Evolutionary conservation across 1,140 invertebrate genomes (phyloP).

Genomic region (Hestina assimilis): DNA sequence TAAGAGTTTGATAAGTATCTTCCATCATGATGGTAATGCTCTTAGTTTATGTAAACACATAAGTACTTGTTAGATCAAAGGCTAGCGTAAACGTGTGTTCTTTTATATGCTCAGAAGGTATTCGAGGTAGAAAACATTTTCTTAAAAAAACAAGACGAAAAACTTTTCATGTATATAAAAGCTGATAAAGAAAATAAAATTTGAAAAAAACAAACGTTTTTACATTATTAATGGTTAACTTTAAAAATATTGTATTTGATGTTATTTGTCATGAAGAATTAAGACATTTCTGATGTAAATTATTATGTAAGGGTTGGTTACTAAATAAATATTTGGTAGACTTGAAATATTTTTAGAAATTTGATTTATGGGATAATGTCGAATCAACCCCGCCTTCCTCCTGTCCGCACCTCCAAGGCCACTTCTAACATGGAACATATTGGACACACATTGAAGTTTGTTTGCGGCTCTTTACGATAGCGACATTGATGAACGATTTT

Average conservation of each 20-base stretch:
- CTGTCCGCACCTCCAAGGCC: background rate
- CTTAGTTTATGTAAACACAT: slow-evolving; percentile 12
- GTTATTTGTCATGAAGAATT: no score
- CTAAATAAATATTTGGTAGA: background rate
- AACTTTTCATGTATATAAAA: no score
- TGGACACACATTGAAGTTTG: slow-evolving; percentile 13
- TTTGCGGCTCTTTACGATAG: slow-evolving; percentile 9
- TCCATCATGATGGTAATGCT: background rate
- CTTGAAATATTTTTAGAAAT: background rate
- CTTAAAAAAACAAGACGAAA: no score
- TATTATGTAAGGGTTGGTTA: no score
- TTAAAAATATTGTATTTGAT: no score
- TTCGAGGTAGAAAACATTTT: background rate
- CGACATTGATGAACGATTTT: slow-evolving; percentile 15
- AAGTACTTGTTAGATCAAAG: slow-evolving; percentile 1
- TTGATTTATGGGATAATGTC: background rate
- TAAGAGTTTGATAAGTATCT: slow-evolving; percentile 9
- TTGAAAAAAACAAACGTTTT: no score
- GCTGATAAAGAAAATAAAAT: no score
- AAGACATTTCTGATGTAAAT: no score
- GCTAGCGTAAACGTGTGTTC: background rate
- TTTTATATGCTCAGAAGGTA: background rate
- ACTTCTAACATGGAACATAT: slow-evolving; percentile 6
- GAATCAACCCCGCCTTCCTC: background rate
- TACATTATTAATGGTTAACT: no score